Percentiles rank a stretch among this genome's conserved stretches.
These are phyloP conservation scores for Conops quadrifasciatus DNA, from an alignment of 2,888 invertebrate genomes.

Conservation along the genomic window DNA sequence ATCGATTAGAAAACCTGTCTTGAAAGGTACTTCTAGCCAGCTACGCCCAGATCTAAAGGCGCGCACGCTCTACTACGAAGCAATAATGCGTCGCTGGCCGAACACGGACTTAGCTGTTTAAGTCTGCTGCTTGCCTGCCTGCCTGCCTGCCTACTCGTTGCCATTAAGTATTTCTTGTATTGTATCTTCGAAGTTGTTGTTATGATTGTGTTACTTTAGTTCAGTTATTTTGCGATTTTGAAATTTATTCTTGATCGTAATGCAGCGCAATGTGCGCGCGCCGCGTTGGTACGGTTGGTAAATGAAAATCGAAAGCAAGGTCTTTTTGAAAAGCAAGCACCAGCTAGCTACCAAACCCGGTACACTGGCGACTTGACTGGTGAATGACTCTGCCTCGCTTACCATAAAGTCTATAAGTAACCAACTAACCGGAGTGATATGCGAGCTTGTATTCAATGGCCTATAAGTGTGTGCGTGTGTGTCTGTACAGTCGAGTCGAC, in stretches of 20 bases:
- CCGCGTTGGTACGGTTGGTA: constrained; percentile 20
- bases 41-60: constrained; percentile 24
- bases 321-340: constrained; percentile 34
- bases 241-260: constrained; percentile 26
- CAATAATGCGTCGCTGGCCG: constrained; percentile 23
- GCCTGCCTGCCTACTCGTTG: background rate
- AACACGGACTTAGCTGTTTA: background rate
- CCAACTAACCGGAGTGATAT: background rate
- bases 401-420: constrained; percentile 9
- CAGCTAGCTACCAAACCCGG: constrained; percentile 14
- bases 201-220: constrained; percentile 26
- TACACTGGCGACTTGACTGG: constrained; percentile 8
- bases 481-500: constrained; percentile 4
- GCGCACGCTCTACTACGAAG: background rate
- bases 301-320: constrained; percentile 43
- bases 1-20: constrained; percentile 33
- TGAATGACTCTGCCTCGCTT: constrained; percentile 26
- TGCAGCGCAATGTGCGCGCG: constrained; percentile 30
- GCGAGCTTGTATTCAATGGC: constrained; percentile 8
- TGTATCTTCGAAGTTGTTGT: constrained; percentile 8
- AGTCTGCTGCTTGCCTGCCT: background rate
- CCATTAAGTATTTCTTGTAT: constrained; percentile 7
- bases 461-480: constrained; percentile 11
- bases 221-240: constrained; percentile 31
- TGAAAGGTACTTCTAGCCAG: constrained; percentile 32